Evolutionary conservation across 2,797 vertebrate species (phyloP).

Genomic region (Peromyscus nudipes): DNA sequence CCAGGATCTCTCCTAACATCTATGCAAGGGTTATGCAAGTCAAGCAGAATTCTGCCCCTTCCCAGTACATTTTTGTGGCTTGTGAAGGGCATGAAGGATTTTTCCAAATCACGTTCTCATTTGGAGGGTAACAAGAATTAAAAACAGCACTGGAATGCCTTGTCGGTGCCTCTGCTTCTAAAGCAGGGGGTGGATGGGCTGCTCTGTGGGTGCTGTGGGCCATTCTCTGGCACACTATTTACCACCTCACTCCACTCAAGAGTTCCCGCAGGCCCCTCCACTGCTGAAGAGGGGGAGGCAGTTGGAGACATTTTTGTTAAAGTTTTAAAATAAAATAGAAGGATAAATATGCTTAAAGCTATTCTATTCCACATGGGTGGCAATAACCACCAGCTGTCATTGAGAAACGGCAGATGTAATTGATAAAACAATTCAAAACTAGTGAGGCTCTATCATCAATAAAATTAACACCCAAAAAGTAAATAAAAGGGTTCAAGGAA

Average conservation of each 20-base stretch:
- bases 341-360: conserved; percentile 28
- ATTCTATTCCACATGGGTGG: conserved; percentile 71
- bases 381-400: conserved; percentile 80
- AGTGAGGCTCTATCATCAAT: conserved; percentile 67
- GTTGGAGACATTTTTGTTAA: conserved; percentile 49
- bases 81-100: not conserved
- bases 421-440: conserved; percentile 81
- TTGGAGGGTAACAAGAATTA: not conserved
- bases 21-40: not conserved
- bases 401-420: conserved; percentile 73
- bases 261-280: not conserved
- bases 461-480: conserved; percentile 78
- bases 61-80: not conserved
- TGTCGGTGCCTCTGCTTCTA: not conserved
- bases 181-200: not conserved
- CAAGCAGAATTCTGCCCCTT: not conserved
- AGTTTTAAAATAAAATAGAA: conserved; percentile 79
- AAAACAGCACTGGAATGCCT: conserved; percentile 44
- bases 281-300: conserved; percentile 61
- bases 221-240: not conserved
- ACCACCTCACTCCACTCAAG: not conserved
- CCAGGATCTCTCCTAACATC: not conserved
- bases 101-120: not conserved
- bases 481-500: conserved; percentile 68
- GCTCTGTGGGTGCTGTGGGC: not conserved